Evolutionary conservation across 2,797 vertebrate genomes (phyloP), one percentile per base, ranked within the genome.

Genomic region (Enteromius fasciolatus): DNA sequence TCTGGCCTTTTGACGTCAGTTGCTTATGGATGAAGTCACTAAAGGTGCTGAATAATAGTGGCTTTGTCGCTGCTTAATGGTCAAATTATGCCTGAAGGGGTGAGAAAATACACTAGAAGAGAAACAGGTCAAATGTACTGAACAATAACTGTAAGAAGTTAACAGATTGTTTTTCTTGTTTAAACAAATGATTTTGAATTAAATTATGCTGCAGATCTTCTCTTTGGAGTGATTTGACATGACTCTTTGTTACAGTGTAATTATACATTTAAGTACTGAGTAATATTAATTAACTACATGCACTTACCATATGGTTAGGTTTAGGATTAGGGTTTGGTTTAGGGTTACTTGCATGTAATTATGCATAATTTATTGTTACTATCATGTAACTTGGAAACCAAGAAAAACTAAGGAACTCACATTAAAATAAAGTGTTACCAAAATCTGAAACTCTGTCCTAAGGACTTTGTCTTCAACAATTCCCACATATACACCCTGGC

Each of bases 31-130:
- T 14, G 36, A 28, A 64, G 68, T 72, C 73, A n/a, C 46, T 18
- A n/a, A 25, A 41, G 61, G 73, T 81, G 80, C 80, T 81, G 78
- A 68, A 83, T 81, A 87, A 85, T 44, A 75, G 52, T 66, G 31
- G 69, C 44, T 59, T 61, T 75, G 28, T 50, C 61, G 48, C 54
- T 77, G 44, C 36, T 78, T 81, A 50, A 68, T 68, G 20, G 68
- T 12, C 63, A 82, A 50, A 20, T 61, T 79, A 31, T 61, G 64
- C 31, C 14, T 54, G 63, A 68, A 79, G 48, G 46, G 48, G 33
- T 52, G 77, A 78, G 63, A 79, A 78, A 75, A 75, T 39, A n/a
- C 10, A 0, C 28, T 48, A 52, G 64, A 64, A 25, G 41, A 64
- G 10, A 61, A 59, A 59, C 36, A 59, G 9, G 1, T 25, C 10